phyloP scores from a whole-genome alignment of 2,797 vertebrate species.

The Galaxias olidus region DNA sequence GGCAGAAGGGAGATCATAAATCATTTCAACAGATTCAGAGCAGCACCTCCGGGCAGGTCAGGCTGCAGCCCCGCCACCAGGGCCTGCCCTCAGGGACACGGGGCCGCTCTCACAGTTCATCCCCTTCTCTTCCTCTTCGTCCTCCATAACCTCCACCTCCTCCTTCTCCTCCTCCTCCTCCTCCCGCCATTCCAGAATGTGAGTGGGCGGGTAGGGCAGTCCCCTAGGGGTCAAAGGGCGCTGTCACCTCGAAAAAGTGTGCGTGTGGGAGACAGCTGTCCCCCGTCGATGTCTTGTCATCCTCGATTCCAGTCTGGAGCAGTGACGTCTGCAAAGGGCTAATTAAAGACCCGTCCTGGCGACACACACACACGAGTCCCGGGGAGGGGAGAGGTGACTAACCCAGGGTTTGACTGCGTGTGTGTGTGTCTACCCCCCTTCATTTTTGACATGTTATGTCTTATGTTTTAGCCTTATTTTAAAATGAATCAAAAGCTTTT shows the following conservation, averaged over 20 bases:
- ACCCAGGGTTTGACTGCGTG: constrained; percentile 20
- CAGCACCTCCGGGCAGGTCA: not conserved
- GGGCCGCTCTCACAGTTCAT: constrained; percentile 11
- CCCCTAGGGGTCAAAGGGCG: constrained; percentile 38
- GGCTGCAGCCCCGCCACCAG: constrained; percentile 20
- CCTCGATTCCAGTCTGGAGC: constrained; percentile 23
- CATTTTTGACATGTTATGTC: too few relatives aligned
- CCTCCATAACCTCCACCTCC: too few relatives aligned
- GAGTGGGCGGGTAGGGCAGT: not conserved
- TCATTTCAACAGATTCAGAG: not conserved
- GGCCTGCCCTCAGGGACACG: constrained; percentile 19
- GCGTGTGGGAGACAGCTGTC: constrained; percentile 32
- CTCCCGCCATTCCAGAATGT: constrained; percentile 14
- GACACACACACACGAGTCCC: constrained; percentile 33
- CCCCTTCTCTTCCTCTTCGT: constrained; percentile 12
- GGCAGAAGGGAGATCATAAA: too few relatives aligned
- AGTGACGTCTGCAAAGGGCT: constrained; percentile 36
- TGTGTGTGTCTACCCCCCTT: constrained; percentile 20
- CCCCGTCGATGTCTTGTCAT: constrained; percentile 29
- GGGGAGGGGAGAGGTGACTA: constrained; percentile 39
- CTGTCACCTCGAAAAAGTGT: constrained; percentile 1
- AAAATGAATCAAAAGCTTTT: too few relatives aligned
- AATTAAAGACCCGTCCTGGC: constrained; percentile 48
- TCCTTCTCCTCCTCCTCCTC: constrained; percentile 21
- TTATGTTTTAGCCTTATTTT: too few relatives aligned